Base-by-base conservation (phyloP, 2,797 vertebrate species). In the Falco concolor region DNA sequence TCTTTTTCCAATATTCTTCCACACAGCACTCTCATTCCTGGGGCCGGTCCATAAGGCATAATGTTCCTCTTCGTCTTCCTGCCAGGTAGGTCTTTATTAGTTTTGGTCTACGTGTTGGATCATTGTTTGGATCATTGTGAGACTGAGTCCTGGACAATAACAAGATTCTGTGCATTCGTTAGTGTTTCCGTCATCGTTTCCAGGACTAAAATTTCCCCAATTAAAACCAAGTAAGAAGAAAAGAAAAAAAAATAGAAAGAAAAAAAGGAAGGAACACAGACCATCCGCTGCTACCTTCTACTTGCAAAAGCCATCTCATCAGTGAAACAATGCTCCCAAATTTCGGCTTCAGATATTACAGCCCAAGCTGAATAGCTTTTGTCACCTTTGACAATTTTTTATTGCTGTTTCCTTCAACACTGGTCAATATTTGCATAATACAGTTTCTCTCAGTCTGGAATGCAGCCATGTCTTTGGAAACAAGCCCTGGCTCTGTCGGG, bases 1-100 rank as follows among this genome's bases (percentile, higher is more conserved):
- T 95, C 50, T 97, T 96, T 96, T 96, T 94, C 87, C 84, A 93
- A 87, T 95, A 94, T 92, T 78, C 72, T 88, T 95, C 82, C 67
- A 75, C 12, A 18, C 47, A 61, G 40, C 1, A 3, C 30, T 77
- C 69, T 79, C 87, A 70, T 96, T 96, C 42, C 67, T 87, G 84
- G 84, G 87, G 73, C 84, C 2, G 0, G 50, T 89, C 68, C 88
- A 75, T 90, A 94, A 80, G 0, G 5, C 38, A 53, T 80, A 89
- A 89, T 24, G 47, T 65, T 89, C 64, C 16, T 86, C 78, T 94
- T 86, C 69, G 34, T 83, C 47, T 57, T 67, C 36, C 73, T 96
- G 95, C 93, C 93, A 96, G 95, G 84, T 91, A 93, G 80, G 38
- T 84, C 84, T 95, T 96, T 96, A 97, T 97, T 93, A 95, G 86